Conservation (phyloP, 2,797 vertebrate genomes). For the Sebastolobus alascanus region DNA sequence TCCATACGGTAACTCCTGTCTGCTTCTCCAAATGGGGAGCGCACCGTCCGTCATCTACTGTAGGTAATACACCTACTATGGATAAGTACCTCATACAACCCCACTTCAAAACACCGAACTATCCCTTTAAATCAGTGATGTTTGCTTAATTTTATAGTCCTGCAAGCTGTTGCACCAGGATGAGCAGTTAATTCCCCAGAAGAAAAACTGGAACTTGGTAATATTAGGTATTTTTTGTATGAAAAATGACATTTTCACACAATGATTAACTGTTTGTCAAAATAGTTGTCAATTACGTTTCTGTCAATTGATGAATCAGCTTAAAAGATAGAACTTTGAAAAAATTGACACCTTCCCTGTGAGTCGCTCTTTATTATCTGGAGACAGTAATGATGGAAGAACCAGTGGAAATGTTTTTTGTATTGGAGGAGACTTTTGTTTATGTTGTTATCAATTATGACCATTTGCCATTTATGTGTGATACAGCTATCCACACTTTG, state of each 20-base stretch:
- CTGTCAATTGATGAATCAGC: not conserved
- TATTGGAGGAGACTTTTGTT: not conserved
- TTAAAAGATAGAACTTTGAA: not conserved
- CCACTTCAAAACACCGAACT: too few relatives aligned
- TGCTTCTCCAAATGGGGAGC: too few relatives aligned
- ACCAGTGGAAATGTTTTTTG: not conserved
- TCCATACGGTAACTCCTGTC: too few relatives aligned
- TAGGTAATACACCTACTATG: too few relatives aligned
- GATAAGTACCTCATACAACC: too few relatives aligned
- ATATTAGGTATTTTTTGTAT: not conserved
- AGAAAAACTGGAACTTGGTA: not conserved
- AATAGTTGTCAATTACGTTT: not conserved
- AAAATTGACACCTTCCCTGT: not conserved
- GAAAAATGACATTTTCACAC: not conserved
- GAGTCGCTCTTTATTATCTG: not conserved
- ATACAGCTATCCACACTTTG: not conserved
- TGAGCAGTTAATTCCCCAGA: not conserved
- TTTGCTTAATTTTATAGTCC: not conserved
- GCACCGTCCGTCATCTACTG: too few relatives aligned
- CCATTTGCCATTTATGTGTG: not conserved
- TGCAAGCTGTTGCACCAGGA: constrained; percentile 15
- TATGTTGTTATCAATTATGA: not conserved
- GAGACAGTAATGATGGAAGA: not conserved
- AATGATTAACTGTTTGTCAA: not conserved
- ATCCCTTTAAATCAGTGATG: not conserved